Conservation (phyloP, 2,113 vertebrate genomes). For the Galbula dea region DNA sequence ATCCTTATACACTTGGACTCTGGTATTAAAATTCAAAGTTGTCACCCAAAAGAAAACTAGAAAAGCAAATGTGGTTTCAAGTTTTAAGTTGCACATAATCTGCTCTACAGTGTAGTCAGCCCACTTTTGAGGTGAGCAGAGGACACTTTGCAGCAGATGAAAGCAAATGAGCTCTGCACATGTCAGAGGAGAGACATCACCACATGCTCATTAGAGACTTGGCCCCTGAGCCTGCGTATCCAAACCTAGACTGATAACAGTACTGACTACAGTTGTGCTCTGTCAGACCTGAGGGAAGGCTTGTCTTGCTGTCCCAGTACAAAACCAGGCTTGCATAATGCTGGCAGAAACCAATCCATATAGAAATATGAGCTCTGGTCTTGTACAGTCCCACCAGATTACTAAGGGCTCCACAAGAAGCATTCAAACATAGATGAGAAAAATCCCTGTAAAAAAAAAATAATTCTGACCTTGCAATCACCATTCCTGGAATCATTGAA, state of each 20-base stretch:
- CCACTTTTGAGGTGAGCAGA: neutral
- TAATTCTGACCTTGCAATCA: neutral
- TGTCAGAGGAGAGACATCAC: neutral
- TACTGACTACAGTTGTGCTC: rapidly evolving
- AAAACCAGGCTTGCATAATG: neutral
- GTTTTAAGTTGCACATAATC: neutral
- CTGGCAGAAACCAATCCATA: neutral
- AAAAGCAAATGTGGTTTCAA: neutral
- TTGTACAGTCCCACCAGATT: rapidly evolving
- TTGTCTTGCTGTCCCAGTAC: neutral
- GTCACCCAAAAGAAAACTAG: neutral
- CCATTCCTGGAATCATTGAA: neutral
- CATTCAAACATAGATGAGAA: neutral
- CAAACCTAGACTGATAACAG: neutral
- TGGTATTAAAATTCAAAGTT: neutral
- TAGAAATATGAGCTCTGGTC: neutral
- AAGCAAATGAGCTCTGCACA: rapidly evolving
- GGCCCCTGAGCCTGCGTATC: neutral
- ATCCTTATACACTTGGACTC: neutral
- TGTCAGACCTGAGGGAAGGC: neutral
- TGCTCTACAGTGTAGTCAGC: neutral
- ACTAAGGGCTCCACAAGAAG: neutral
- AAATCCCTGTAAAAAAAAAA: neutral
- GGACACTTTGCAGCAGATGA: neutral
- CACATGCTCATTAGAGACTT: neutral